Percentiles rank a stretch among this genome's conserved stretches.
Evolutionary conservation across 2,113 vertebrate genomes (phyloP).

Genomic region (Oryzias curvinotus): DNA sequence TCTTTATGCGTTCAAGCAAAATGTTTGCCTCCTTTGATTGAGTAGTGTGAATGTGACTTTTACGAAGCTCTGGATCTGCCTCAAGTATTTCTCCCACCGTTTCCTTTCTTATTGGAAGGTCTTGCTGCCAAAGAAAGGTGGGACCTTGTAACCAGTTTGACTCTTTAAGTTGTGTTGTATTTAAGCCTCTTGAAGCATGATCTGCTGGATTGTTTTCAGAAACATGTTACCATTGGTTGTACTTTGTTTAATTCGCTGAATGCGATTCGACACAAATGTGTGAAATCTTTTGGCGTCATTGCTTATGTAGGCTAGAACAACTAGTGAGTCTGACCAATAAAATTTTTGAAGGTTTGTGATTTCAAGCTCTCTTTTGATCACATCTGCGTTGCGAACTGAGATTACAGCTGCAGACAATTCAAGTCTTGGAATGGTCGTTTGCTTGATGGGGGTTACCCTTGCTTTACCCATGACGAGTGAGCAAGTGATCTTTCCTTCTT

Average conservation of each 20-base stretch:
- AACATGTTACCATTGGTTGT: background rate
- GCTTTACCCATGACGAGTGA: background rate
- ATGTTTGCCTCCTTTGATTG: background rate
- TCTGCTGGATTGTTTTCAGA: background rate
- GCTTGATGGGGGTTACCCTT: no score
- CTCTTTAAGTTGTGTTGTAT: background rate
- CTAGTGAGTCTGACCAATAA: background rate
- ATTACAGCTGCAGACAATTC: no score
- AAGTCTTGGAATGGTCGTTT: no score
- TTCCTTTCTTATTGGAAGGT: no score
- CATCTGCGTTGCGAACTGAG: no score
- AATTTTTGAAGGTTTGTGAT: no score
- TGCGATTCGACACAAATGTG: background rate
- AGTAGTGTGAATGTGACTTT: background rate
- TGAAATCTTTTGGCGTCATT: background rate
- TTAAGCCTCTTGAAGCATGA: background rate
- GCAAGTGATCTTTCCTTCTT: background rate
- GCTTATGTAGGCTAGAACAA: background rate
- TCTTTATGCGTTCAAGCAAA: background rate
- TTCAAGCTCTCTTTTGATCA: no score
- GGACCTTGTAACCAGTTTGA: background rate
- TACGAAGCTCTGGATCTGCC: background rate
- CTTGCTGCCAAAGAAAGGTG: no score
- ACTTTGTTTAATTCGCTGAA: background rate
- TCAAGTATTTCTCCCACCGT: background rate